Percentiles rank a stretch among this genome's conserved stretches.
Evolutionary conservation across 2,888 invertebrate genomes (phyloP).

Genomic region (Ephialtes manifestator): DNA sequence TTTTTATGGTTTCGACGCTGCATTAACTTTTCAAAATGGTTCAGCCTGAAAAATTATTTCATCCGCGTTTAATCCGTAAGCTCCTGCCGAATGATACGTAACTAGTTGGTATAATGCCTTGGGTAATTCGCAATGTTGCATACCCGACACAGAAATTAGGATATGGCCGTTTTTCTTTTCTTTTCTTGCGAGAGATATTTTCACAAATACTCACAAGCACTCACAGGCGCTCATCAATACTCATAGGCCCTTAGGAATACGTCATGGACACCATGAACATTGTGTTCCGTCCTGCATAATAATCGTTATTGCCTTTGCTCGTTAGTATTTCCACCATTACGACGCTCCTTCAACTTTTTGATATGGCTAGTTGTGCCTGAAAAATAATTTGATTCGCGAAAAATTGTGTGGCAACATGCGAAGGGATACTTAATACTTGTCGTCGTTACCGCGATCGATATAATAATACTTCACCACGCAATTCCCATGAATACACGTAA

Average conservation of each 20-base stretch:
- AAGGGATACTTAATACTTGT: conserved; percentile 59
- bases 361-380: conserved; percentile 5
- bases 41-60: neutral
- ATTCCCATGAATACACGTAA: conserved; percentile 10
- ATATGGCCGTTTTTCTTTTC: too few relatives aligned
- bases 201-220: too few relatives aligned
- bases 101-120: too few relatives aligned
- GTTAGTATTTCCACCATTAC: neutral
- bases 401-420: conserved; percentile 43
- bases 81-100: too few relatives aligned
- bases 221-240: conserved; percentile 70
- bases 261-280: conserved; percentile 66
- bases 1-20: neutral
- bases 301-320: conserved; percentile 71
- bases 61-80: too few relatives aligned
- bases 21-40: neutral
- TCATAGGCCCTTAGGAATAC: conserved; percentile 66
- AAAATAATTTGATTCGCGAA: conserved; percentile 32
- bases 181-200: too few relatives aligned
- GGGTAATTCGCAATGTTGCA: too few relatives aligned
- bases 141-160: too few relatives aligned
- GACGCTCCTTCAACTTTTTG: conserved; percentile 4
- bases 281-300: conserved; percentile 41
- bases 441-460: conserved; percentile 63
- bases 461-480: conserved; percentile 43